Evolutionary conservation across 2,888 invertebrate genomes (phyloP).

Genomic region (Aphodius granarius): DNA sequence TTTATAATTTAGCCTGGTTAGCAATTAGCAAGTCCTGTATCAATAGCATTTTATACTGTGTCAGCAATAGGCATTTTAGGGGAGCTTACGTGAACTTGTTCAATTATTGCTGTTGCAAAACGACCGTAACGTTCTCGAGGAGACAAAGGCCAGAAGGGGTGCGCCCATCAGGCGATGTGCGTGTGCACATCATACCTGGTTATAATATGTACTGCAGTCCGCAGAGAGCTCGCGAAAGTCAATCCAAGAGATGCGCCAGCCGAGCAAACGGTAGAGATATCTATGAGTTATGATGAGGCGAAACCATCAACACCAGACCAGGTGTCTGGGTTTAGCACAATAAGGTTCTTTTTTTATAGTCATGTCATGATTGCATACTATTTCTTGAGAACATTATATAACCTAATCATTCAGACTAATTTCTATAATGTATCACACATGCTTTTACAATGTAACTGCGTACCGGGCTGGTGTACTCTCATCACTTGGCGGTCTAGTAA

Average conservation of each 20-base stretch:
- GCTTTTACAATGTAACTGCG: too few species aligned
- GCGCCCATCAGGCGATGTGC: constrained; percentile 62
- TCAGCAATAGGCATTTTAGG: constrained; percentile 68
- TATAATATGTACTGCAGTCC: constrained; percentile 70
- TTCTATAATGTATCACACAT: too few species aligned
- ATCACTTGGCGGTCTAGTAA: too few species aligned
- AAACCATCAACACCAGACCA: constrained; percentile 40
- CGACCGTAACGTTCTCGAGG: constrained; percentile 67
- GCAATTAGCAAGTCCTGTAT: constrained; percentile 70
- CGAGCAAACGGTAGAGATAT: constrained; percentile 59
- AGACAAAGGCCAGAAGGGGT: constrained; percentile 58
- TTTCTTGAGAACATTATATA: too few species aligned
- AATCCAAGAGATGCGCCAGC: constrained; percentile 48
- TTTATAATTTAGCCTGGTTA: constrained; percentile 70
- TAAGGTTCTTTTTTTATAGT: not conserved
- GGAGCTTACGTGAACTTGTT: constrained; percentile 73
- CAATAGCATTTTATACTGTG: constrained; percentile 67
- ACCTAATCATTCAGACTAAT: too few species aligned
- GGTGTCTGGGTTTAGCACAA: constrained; percentile 48
- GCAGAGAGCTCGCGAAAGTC: constrained; percentile 54
- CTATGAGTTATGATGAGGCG: constrained; percentile 60
- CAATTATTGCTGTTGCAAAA: constrained; percentile 81
- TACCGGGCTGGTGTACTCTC: too few species aligned
- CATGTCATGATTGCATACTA: not conserved
- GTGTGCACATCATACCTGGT: constrained; percentile 75